Conservation (phyloP, 1,140 invertebrate genomes). For the Aphidius gifuensis region DNA sequence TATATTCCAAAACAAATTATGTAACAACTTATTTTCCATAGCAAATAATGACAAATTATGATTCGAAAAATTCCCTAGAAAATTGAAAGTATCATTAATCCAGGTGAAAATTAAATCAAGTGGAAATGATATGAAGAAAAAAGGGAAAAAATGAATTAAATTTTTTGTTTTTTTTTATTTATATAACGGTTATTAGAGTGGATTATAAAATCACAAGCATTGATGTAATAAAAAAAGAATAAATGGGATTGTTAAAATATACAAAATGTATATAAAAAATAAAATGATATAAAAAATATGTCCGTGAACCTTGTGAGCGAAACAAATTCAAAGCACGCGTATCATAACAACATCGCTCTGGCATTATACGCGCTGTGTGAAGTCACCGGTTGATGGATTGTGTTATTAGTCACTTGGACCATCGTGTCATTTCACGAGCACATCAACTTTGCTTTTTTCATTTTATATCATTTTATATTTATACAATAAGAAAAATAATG, state of each 20-base stretch:
- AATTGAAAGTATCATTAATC: too few relatives aligned
- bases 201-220: too few relatives aligned
- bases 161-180: too few relatives aligned
- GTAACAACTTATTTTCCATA: too few relatives aligned
- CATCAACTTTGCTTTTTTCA: constrained; percentile 1
- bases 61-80: too few relatives aligned
- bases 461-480: not conserved
- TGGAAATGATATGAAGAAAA: too few relatives aligned
- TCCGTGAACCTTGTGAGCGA: constrained; percentile 33
- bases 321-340: constrained; percentile 39
- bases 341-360: constrained; percentile 34
- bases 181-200: too few relatives aligned
- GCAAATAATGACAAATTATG: too few relatives aligned
- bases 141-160: too few relatives aligned
- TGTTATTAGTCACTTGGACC: constrained; percentile 32
- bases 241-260: not conserved
- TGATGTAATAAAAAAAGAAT: too few relatives aligned
- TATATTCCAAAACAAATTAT: too few relatives aligned
- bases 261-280: not conserved
- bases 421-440: constrained; percentile 8
- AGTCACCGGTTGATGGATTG: constrained; percentile 37
- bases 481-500: not conserved
- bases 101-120: too few relatives aligned
- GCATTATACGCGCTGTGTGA: constrained; percentile 33
- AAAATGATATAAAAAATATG: constrained; percentile 18